Base-by-base conservation (phyloP, 2,113 vertebrate genomes). In the Mus spicilegus region DNA sequence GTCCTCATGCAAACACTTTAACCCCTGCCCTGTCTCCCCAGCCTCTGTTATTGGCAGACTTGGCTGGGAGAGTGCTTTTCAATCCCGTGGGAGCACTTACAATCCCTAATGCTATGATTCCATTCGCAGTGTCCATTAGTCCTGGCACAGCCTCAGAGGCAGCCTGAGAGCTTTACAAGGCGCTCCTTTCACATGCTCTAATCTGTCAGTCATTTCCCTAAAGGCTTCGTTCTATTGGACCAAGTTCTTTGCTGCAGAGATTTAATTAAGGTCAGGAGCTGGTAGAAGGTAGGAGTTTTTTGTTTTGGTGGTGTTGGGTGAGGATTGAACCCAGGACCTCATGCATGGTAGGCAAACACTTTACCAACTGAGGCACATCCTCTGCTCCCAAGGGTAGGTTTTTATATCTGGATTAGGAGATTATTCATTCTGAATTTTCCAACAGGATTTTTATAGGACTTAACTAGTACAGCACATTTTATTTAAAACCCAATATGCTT, bases 171-270 rank as follows among this genome's bases (percentile, higher is more conserved):
- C 93, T 93, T 92, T 61, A 51, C 14, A 36, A 16, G 19, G 26
- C 56, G 22, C 7, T 56, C 13, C 7, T 87, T 73, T 75, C 86
- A 58, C 1, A 2, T 26, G 61, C 84, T 91, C 84, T 90, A 77
- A 89, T 82, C 56, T 72, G 22, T 54, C 69, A 54, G 46, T 77
- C 46, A n/a, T 87, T 39, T 39, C 1, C 77, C 49, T 0, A 5
- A 14, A 46, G 54, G 67, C 69, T 76, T 96, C 69, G 70, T 96
- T 94, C 13, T 93, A 39, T 30, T 85, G 70, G 77, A 26, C 26
- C 95, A 80, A 86, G 56, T 58, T 96, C 89, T 90, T 46, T 70
- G 51, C 90, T 93, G 9, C 51, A 89, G 90, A 70, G 67, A 93
- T 96, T 84, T 91, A 58, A 67, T 84, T 91, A 58, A 67, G 78